Percentiles rank a stretch among this genome's conserved stretches.
Conservation (phyloP, 2,797 vertebrate species). For the Sebastes umbrosus region DNA sequence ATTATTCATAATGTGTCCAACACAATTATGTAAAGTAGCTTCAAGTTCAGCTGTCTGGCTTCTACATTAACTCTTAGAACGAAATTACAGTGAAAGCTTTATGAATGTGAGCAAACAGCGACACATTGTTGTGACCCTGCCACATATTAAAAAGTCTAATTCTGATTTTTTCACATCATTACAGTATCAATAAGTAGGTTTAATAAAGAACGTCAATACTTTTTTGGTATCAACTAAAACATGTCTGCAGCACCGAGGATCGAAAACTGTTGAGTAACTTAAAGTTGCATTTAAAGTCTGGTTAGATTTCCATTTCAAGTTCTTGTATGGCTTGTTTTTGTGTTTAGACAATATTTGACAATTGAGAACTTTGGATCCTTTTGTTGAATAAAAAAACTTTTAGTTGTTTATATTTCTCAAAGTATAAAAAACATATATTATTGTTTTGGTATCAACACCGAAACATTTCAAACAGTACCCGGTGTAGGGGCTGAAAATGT, state of each 20-base stretch:
- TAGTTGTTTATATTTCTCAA: too few species aligned
- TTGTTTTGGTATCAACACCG: too few species aligned
- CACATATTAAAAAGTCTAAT: slow-evolving; percentile 1
- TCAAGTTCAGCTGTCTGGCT: slow-evolving; percentile 27
- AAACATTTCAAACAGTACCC: too few species aligned
- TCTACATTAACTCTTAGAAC: not conserved
- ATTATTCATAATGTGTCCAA: slow-evolving; percentile 52
- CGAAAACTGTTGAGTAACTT: not conserved
- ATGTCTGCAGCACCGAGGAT: not conserved
- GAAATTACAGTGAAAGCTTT: not conserved
- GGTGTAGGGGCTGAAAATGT: too few species aligned
- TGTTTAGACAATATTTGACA: too few species aligned
- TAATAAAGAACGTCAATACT: not conserved
- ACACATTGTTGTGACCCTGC: not conserved
- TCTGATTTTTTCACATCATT: not conserved
- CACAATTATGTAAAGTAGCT: slow-evolving; percentile 45
- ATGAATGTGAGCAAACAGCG: not conserved
- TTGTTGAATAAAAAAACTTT: too few species aligned
- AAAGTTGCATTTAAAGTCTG: too few species aligned
- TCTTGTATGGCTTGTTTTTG: too few species aligned
- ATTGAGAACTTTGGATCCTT: too few species aligned
- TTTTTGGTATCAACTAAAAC: not conserved
- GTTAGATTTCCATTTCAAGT: too few species aligned
- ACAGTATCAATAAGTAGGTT: not conserved
- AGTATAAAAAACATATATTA: too few species aligned